Base-by-base conservation (phyloP, 1,140 invertebrate genomes). In the Pseudomyrmex sp. region DNA sequence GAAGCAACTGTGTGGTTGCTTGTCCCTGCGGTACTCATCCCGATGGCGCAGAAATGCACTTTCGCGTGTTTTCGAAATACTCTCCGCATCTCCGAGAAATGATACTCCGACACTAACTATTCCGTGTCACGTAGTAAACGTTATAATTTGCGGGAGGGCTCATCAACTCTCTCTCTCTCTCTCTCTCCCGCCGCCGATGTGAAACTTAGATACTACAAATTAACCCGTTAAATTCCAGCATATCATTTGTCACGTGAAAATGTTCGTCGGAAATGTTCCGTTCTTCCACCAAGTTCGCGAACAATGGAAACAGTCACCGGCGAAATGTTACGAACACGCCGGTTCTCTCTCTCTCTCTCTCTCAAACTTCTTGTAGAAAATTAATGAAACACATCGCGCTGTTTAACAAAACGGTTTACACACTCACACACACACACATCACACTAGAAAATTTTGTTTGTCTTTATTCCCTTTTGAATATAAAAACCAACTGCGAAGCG, bases 121-220 rank as follows among this genome's bases (percentile, higher is more conserved):
- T 79, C 44, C 44, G 44, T 61, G 46, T 80, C 56, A 61, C 56
- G 54, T 72, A 59, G 10, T n/a, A 26, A 70, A 80, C 23, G 50
- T 79, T 44, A 79, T 80, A 48, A 80, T 59, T 72, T 59, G 54
- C 54, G 54, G 35, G 35, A 80, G 44, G 54, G 58, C 44, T 54
- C 44, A 20, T 80, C 76, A 50, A 48, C 20, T 48, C n/a, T 7
- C 35, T 35, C 35, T 35, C 35, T 35, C 35, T 26, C 15, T 48
- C n/a, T 35, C 35, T 7, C 35, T 35, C 35, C 3, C 26, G 26
- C 10, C 76, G 56, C 54, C 76, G 23, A 80, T 72, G 66, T 68
- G 44, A 72, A 70, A 80, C 66, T 80, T 72, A 72, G 44, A 35
- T 70, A 44, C 54, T 79, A 61, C 76, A 80, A 80, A 80, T 80